Evolutionary conservation across 2,888 invertebrate species (phyloP), one percentile per base, ranked within the genome.

Genomic region (Tillus elongatus): DNA sequence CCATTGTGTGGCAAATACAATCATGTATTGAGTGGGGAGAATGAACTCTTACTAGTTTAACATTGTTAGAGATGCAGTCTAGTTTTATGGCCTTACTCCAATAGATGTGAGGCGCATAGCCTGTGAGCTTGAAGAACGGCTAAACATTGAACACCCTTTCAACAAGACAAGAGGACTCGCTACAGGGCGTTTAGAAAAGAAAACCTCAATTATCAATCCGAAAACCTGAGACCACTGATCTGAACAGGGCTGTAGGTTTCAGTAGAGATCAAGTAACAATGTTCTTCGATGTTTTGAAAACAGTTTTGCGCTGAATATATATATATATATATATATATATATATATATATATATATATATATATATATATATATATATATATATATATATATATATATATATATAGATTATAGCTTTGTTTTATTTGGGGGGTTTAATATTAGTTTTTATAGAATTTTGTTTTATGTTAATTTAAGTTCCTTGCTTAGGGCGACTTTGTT

Each of bases 171-270:
- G 35, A 42, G 35, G 41, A 44, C 30, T 42, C 42, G 44, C 36
- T 44, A 4, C 33, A 35, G 34, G 30, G 19, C 3, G 40, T 42
- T 36, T 12, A 40, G 35, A 31, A 33, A 24, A 32, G 37, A 26
- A 36, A 47, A 41, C 13, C 9, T 13, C 3, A 14, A 6, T 15
- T 35, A 28, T 35, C 35, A 9, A 45, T 48, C 16, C 38, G 46
- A 36, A 42, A 36, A 13, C 48, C 46, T 6, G 44, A 47, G 39
- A 39, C 45, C 13, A 46, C 46, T 8, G 42, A 44, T 34, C 34
- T 50, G 30, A 42, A 41, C 35, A 37, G 50, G 16, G 42, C 45
- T 16, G 45, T 36, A 14, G 39, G 43, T 30, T 53, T 53, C 35
- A 56, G 51, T 39, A 47, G 43, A 43, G 12, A 19, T 19, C 24